A percentile compares a stretch with the other conserved stretches of the same genome.
Evolutionary conservation across 2,797 vertebrate species (phyloP).

Genomic region (Phoeniculus purpureus): DNA sequence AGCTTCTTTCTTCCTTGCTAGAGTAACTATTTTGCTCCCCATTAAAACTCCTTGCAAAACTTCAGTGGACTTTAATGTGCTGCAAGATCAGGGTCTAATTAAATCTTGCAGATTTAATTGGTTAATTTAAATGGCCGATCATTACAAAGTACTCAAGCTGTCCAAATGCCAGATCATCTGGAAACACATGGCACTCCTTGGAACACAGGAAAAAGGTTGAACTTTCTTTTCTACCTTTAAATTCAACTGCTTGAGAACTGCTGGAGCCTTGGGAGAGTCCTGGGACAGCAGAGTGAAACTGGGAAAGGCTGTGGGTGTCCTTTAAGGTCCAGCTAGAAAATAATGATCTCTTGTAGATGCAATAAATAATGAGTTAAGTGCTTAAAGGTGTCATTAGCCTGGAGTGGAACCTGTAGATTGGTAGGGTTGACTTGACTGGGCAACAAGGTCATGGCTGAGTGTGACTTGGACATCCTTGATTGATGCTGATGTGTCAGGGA

Average conservation of each 20-base stretch:
- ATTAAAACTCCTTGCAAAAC: neutral
- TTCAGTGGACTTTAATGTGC: neutral
- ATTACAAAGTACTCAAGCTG: slow-evolving; percentile 17
- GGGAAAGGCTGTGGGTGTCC: neutral
- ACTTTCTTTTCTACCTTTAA: neutral
- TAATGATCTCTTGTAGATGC: accelerated
- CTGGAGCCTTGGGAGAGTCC: neutral
- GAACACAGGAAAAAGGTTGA: neutral
- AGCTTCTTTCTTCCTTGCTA: neutral
- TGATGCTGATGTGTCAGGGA: neutral
- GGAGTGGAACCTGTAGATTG: neutral
- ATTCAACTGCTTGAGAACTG: neutral
- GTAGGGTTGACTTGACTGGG: neutral
- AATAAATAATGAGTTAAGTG: neutral
- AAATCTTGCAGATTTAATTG: neutral
- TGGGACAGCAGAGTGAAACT: accelerated
- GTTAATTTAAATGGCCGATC: neutral
- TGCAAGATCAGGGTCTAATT: neutral
- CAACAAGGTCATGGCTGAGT: accelerated
- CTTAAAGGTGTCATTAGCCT: neutral
- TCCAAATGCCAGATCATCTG: neutral
- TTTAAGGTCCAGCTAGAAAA: neutral
- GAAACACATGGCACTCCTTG: neutral
- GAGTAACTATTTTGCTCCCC: neutral
- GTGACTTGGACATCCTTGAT: neutral